A percentile compares a stretch with the other conserved stretches of the same genome.
Conservation (phyloP, 2,113 vertebrate genomes). For the Oryzias curvinotus region DNA sequence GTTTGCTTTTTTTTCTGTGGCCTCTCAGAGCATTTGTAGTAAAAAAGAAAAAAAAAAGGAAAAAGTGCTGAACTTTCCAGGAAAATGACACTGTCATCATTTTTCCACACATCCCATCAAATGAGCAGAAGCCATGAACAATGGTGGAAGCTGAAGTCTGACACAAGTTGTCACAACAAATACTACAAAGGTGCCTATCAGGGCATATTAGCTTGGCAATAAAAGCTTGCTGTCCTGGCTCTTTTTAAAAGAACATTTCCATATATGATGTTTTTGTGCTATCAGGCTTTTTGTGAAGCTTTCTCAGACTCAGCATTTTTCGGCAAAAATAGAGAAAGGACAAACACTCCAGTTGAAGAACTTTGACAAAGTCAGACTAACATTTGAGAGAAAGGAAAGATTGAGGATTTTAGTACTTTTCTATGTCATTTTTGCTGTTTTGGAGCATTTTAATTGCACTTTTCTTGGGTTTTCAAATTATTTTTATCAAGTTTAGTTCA, state of each 20-base stretch:
- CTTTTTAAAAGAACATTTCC: neutral
- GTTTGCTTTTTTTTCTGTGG: neutral
- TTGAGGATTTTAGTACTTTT: neutral
- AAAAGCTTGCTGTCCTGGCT: neutral
- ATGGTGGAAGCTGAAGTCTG: too few relatives aligned
- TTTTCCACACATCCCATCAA: too few relatives aligned
- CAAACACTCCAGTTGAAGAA: neutral
- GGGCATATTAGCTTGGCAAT: neutral
- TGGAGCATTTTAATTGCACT: too few relatives aligned
- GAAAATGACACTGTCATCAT: too few relatives aligned
- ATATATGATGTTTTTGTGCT: neutral
- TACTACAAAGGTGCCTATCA: neutral
- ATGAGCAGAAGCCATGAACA: too few relatives aligned
- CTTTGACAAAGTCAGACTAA: too few relatives aligned
- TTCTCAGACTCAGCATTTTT: neutral
- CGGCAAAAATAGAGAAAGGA: neutral
- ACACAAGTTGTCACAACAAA: too few relatives aligned
- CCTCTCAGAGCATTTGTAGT: neutral
- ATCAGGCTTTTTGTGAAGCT: neutral
- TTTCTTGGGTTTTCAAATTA: too few relatives aligned
- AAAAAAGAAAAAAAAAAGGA: neutral
- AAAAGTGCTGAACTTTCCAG: constrained; percentile 3
- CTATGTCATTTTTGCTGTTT: neutral
- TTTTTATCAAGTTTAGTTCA: too few relatives aligned
- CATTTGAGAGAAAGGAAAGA: neutral